These are phyloP conservation scores for Melanophora roralis DNA, from an alignment of 2,888 invertebrate genomes.

Conservation along the genomic window DNA sequence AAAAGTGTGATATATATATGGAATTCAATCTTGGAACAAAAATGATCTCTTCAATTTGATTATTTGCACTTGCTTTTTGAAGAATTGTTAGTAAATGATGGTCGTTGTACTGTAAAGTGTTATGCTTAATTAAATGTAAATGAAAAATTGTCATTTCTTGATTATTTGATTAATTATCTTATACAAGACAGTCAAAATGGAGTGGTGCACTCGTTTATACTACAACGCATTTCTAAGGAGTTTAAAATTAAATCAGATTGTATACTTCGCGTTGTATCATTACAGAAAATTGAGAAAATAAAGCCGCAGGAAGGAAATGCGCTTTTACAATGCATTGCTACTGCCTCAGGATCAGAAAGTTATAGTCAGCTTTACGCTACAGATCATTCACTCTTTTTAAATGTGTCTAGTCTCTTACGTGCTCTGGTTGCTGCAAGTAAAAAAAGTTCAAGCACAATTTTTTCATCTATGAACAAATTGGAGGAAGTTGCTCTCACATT, in stretches of 20 bases:
- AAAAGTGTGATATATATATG: conserved; percentile 68
- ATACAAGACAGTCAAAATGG: conserved; percentile 71
- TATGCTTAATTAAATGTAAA: conserved; percentile 79
- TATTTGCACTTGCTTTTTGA: conserved; percentile 81
- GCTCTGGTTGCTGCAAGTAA: conserved; percentile 85
- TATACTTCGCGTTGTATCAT: conserved; percentile 78
- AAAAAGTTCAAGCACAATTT: conserved; percentile 81
- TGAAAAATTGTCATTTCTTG: conserved; percentile 80
- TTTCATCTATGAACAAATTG: conserved; percentile 85
- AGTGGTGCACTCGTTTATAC: conserved; percentile 67
- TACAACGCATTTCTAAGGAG: conserved; percentile 81
- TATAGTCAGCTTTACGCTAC: conserved; percentile 80
- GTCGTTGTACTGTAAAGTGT: conserved; percentile 79
- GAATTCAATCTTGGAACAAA: conserved; percentile 66
- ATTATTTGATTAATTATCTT: conserved; percentile 79
- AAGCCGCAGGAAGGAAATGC: conserved; percentile 84
- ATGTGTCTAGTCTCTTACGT: conserved; percentile 84
- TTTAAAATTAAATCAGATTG: conserved; percentile 84
- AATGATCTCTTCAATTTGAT: conserved; percentile 78
- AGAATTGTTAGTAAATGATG: conserved; percentile 79
- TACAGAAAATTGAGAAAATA: conserved; percentile 79
- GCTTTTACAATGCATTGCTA: conserved; percentile 83
- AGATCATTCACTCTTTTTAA: conserved; percentile 84
- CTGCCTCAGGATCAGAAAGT: conserved; percentile 81
- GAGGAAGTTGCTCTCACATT: conserved; percentile 80